Conservation (phyloP, 2,888 invertebrate species). For the Papilio gigon region DNA sequence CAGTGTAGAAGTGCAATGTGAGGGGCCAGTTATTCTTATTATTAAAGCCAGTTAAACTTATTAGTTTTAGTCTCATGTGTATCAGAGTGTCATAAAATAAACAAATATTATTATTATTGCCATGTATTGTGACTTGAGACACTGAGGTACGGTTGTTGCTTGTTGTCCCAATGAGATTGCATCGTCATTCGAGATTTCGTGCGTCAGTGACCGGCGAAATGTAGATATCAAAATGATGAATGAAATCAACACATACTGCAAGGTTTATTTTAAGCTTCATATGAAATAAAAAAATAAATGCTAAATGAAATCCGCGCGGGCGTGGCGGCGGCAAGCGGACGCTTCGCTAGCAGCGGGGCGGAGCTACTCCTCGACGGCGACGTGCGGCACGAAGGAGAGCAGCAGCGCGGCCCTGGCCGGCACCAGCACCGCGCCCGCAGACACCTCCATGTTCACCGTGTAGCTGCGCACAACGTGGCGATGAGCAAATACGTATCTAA, state of each 20-base stretch:
- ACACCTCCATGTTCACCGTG: constrained; percentile 69
- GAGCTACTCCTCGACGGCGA: constrained; percentile 55
- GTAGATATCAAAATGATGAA: neutral
- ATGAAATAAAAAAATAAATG: constrained; percentile 54
- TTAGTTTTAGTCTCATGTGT: too few relatives aligned
- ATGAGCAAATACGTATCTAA: constrained; percentile 66
- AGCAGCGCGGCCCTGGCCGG: constrained; percentile 85
- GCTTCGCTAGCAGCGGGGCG: neutral
- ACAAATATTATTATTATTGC: too few relatives aligned
- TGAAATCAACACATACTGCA: constrained; percentile 47
- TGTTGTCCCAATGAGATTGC: too few relatives aligned
- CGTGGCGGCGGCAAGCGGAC: constrained; percentile 40
- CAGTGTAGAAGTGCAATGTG: neutral
- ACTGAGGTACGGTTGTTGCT: too few relatives aligned
- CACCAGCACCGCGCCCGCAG: constrained; percentile 81
- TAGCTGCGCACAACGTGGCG: constrained; percentile 82
- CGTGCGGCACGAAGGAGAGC: constrained; percentile 86
- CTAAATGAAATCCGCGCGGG: constrained; percentile 49
- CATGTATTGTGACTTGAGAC: too few relatives aligned
- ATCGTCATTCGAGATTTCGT: too few relatives aligned
- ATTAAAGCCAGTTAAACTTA: too few relatives aligned
- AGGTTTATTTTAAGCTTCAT: constrained; percentile 45
- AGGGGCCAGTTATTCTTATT: neutral
- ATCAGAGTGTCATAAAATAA: too few relatives aligned
- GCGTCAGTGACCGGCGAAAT: too few relatives aligned